Conservation (phyloP, 2,113 vertebrate species). For the Zapornia atra region DNA sequence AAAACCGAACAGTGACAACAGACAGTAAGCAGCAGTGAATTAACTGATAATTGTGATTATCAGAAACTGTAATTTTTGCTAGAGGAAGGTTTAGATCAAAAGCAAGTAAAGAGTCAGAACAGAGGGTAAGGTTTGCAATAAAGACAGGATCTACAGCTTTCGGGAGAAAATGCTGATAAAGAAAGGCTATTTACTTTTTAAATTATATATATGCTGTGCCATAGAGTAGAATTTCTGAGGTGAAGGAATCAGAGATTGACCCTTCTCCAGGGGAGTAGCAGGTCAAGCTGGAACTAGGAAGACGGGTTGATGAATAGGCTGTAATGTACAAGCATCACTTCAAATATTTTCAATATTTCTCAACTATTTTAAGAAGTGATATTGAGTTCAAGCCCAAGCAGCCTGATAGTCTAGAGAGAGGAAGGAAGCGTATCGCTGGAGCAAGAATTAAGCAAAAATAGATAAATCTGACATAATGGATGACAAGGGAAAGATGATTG, state of each 20-base stretch:
- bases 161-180: not conserved
- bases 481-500: constrained; percentile 54
- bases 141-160: not conserved
- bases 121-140: not conserved
- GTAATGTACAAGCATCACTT: not conserved
- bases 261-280: not conserved
- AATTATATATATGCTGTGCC: not conserved
- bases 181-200: not conserved
- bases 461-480: constrained; percentile 54
- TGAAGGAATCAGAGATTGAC: not conserved
- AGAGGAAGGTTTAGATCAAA: not conserved
- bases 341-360: constrained; percentile 19
- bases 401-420: constrained; percentile 31
- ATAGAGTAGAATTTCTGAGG: not conserved
- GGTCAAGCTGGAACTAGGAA: not conserved
- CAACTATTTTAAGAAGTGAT: constrained; percentile 51
- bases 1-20: not conserved
- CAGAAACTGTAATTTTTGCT: not conserved
- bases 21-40: not conserved
- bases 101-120: not conserved
- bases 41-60: not conserved
- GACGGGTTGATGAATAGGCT: not conserved
- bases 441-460: constrained; percentile 57
- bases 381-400: constrained; percentile 24
- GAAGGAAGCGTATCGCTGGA: not conserved